Evolutionary conservation across 2,113 vertebrate genomes (phyloP), one percentile per base, ranked within the genome.

Genomic region (Lycocorax pyrrhopterus): DNA sequence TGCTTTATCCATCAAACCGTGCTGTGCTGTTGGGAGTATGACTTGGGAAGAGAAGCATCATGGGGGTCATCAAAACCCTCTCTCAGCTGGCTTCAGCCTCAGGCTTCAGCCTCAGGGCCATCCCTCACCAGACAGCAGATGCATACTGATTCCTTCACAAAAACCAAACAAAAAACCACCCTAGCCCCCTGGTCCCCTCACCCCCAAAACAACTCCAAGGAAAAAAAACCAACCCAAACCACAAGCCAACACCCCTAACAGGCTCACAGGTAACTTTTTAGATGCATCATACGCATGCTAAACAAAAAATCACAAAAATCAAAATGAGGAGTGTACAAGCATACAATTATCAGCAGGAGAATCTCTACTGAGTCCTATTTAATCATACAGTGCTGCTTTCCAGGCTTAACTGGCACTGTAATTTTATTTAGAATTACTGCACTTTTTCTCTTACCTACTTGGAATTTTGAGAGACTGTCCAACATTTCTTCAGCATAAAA

Each of bases 31-130:
- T 35, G 16, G 43, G 20, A 35, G 20, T 0, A 0, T 51, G 71
- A 35, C 25, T 58, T 49, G 72, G 72, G 44, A 58, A 76, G 44
- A 9, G 0, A 0, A 13, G 25, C 44, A 32, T 8, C 44, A 43
- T 0, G 0, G 26, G 25, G 30, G 21, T 29, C 33, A 15, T 6
- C 2, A 7, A 39, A 75, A 49, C 10, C 10, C 10, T 10, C 16
- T 39, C 44, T 26, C 64, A 35, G 63, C 5, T 7, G 49, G 30
- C 64, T 49, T 21, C 52, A 66, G 15, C 27, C 55, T 44, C 39
- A 56, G 52, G 25, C 44, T 59, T 47, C 44, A 43, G 35, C 2
- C n/a, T 37, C 5, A 5, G 18, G 23, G 41, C 3, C 3, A 20
- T 37, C 35, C 55, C 32, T 58, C 15, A 15, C 26, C 29, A 49